Conservation (phyloP, 2,797 vertebrate genomes). For the Megalops cyprinoides region DNA sequence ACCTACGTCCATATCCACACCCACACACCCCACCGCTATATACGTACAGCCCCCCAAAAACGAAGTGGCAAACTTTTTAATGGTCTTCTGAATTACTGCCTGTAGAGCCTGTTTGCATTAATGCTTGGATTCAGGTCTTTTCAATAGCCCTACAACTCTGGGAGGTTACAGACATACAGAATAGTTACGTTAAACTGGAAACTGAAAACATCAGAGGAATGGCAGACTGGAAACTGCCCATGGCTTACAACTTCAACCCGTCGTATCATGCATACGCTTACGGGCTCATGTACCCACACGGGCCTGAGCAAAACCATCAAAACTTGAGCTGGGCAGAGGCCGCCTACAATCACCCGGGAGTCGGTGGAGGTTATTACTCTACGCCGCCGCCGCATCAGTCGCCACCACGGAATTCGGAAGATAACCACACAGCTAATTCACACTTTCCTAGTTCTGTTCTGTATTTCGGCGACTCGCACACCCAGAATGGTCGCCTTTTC, state of each 20-base stretch:
- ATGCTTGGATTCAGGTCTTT: neutral
- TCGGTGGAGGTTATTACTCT: slow-evolving; percentile 52
- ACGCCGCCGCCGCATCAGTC: slow-evolving; percentile 44
- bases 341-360: slow-evolving; percentile 47
- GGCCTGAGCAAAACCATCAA: slow-evolving; percentile 57
- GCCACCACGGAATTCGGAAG: slow-evolving; percentile 55
- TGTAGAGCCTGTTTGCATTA: neutral
- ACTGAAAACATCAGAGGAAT: slow-evolving; percentile 46
- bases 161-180: neutral
- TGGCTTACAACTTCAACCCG: slow-evolving; percentile 67
- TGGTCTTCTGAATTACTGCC: neutral
- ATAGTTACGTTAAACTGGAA: neutral
- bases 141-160: neutral
- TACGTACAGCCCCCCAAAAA: slow-evolving; percentile 15
- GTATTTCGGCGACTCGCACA: slow-evolving; percentile 49
- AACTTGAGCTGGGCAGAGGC: slow-evolving; percentile 60
- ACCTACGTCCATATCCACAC: slow-evolving; percentile 23
- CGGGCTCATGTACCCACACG: slow-evolving; percentile 61
- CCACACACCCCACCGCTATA: slow-evolving; percentile 26
- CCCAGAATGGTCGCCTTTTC: slow-evolving; percentile 48
- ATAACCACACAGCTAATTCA: slow-evolving; percentile 21
- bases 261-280: slow-evolving; percentile 71
- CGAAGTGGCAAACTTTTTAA: neutral
- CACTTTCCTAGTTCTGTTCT: slow-evolving; percentile 53
- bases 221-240: slow-evolving; percentile 73